Conservation (phyloP, 1,140 invertebrate species). For the Cydia fagiglandana region DNA sequence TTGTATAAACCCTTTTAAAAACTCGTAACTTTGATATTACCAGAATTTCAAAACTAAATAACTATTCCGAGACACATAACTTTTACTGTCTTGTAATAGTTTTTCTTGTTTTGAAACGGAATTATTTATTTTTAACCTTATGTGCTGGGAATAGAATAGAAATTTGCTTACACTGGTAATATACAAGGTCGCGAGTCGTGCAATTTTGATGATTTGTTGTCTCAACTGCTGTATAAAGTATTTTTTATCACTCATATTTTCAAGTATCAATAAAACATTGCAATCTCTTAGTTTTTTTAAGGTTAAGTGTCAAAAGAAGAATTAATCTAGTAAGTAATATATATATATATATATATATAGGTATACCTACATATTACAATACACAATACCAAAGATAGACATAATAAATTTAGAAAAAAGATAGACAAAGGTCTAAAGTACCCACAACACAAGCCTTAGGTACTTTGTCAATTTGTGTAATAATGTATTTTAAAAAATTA, state of each 20-base stretch:
- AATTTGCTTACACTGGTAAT: not conserved
- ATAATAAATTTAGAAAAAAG: too few species aligned
- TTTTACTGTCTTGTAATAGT: not conserved
- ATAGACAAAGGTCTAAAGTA: too few species aligned
- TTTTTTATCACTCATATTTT: not conserved
- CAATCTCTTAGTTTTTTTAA: not conserved
- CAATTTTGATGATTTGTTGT: constrained; percentile 6
- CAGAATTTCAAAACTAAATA: not conserved
- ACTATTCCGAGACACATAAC: not conserved
- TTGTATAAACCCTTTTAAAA: not conserved
- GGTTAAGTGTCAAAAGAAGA: not conserved
- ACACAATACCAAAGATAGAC: too few species aligned
- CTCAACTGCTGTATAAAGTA: not conserved
- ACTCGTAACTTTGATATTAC: not conserved
- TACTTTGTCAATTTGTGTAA: too few species aligned
- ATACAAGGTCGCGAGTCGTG: not conserved
- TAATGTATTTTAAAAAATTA: too few species aligned
- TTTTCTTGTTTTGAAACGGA: not conserved
- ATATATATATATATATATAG: too few species aligned
- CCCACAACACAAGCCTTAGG: too few species aligned
- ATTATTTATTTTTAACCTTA: not conserved
- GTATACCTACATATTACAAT: too few species aligned
- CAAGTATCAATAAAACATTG: not conserved
- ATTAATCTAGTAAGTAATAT: too few species aligned
- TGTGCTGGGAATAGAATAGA: not conserved